Percentiles rank a stretch among this genome's conserved stretches.
phyloP scores from a whole-genome alignment of 2,113 vertebrate species.

The Garra rufa region DNA sequence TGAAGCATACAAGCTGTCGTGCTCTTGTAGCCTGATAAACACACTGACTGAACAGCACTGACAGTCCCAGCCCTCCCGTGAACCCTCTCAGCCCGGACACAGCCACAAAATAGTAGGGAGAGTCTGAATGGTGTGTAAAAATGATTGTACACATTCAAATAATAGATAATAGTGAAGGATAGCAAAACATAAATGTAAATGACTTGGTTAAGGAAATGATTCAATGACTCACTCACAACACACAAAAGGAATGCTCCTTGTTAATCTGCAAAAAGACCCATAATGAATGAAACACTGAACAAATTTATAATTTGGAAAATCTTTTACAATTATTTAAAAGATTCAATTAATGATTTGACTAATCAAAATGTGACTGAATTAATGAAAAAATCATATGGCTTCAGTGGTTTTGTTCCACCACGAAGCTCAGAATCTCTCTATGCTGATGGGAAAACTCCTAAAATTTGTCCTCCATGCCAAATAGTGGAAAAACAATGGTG shows the following conservation, averaged over 20 bases:
- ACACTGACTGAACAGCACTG: constrained; percentile 7
- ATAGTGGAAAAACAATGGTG: no score
- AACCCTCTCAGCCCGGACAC: constrained; percentile 21
- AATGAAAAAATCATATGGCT: no score
- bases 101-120: neutral
- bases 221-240: neutral
- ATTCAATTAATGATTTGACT: no score
- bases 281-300: neutral
- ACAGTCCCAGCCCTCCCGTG: neutral
- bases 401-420: no score
- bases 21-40: constrained; percentile 19
- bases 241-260: no score
- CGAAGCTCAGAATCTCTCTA: no score
- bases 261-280: neutral
- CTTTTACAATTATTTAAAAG: neutral
- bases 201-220: neutral
- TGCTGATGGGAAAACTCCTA: no score
- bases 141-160: neutral
- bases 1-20: constrained; percentile 38
- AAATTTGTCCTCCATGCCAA: no score
- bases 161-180: neutral
- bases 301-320: no score
- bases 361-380: no score
- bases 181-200: neutral
- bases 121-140: neutral